Conservation (phyloP, 2,888 invertebrate genomes). For the Salticus scenicus region DNA sequence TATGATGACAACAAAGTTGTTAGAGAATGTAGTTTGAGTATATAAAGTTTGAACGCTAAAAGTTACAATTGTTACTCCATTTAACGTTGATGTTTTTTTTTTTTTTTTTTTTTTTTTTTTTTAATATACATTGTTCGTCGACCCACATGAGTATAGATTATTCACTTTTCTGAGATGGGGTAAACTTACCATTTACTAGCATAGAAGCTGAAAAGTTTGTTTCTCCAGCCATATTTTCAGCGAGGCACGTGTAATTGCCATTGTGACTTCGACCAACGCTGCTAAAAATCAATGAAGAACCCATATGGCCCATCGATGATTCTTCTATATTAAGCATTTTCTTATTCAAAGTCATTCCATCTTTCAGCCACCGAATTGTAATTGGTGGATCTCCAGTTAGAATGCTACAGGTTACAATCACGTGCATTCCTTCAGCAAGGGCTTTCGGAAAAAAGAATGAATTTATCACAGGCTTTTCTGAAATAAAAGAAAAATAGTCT, state of each 20-base stretch:
- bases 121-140: too few relatives aligned
- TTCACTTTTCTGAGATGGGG: too few relatives aligned
- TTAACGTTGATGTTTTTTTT: too few relatives aligned
- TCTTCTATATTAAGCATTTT: slow-evolving; percentile 68
- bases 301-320: slow-evolving; percentile 68
- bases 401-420: slow-evolving; percentile 73
- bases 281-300: slow-evolving; percentile 69
- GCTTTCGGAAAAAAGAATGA: slow-evolving; percentile 69
- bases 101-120: too few relatives aligned
- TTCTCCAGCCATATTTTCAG: slow-evolving; percentile 70
- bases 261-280: slow-evolving; percentile 69
- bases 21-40: too few relatives aligned
- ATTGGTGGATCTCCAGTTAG: slow-evolving; percentile 72
- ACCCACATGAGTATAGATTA: too few relatives aligned
- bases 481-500: neutral
- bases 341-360: slow-evolving; percentile 67
- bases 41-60: too few relatives aligned
- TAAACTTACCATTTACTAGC: slow-evolving; percentile 71
- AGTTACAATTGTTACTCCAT: too few relatives aligned
- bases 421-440: slow-evolving; percentile 70
- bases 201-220: slow-evolving; percentile 69
- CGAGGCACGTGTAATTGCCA: slow-evolving; percentile 72
- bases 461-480: slow-evolving; percentile 67
- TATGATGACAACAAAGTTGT: too few relatives aligned
- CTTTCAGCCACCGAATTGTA: slow-evolving; percentile 71